Evolutionary conservation across 2,113 vertebrate genomes (phyloP), one percentile per base, ranked within the genome.

Genomic region (Phalacrocorax pelagicus): DNA sequence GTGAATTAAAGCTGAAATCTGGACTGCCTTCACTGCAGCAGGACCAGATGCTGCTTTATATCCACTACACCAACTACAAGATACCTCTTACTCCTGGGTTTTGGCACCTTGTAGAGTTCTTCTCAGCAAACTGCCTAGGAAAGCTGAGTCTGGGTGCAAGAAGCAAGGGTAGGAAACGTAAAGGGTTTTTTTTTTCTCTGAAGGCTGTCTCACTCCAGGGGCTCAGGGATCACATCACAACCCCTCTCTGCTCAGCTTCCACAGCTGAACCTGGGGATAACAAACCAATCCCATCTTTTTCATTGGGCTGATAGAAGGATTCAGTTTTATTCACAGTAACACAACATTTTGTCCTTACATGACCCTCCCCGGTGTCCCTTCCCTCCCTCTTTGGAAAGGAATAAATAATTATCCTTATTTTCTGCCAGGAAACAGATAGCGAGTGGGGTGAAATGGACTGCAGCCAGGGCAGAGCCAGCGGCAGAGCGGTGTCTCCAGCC

Each of bases 381-480:
- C 58, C 73, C 81, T 92, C 84, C 66, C 81, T 72, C n/a, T 90
- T 87, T 85, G 89, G 81, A 95, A 95, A 91, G 78, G 87, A 80
- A 81, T 88, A 97, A 87, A 85, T 70, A 66, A 95, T 96, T 80
- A 91, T 62, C 84, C 67, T 57, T 81, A 20, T 59, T 92, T 96
- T 92, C 74, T 95, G 95, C 94, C 96, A 95, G 96, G 70, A 95
- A 96, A 38, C 84, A 86, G 94, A 87, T 77, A 89, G 93, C 1
- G 32, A 95, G 88, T 16, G 23, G 93, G 92, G 97, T 94, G 92
- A 80, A 32, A 91, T 94, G 96, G 89, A 78, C 92, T 61, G 92
- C 70, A 92, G 95, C 95, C 96, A 96, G 96, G 92, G 79, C 91
- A 89, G 78, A 29, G 15, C 92, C 95, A 90, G 92, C 86, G 77